These are phyloP conservation scores for Diabrotica undecimpunctata DNA, from an alignment of 1,140 invertebrate species.

Conservation along the genomic window DNA sequence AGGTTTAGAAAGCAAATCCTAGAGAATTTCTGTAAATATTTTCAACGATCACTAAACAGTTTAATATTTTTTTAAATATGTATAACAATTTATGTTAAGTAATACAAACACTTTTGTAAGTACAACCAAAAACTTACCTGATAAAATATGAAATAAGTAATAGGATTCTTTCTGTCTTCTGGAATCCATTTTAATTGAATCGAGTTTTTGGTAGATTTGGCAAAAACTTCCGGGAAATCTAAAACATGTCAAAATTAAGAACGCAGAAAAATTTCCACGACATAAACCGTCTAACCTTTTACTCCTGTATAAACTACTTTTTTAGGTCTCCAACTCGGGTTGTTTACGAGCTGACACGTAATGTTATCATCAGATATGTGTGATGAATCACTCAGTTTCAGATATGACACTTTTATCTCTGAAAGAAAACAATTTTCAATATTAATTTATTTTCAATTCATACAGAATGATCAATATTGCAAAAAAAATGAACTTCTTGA, in stretches of 20 bases:
- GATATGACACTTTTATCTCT: slow-evolving; percentile 35
- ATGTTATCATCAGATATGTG: slow-evolving; percentile 20
- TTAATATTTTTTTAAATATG: no score
- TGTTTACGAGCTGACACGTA: slow-evolving; percentile 32
- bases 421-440: slow-evolving; percentile 12
- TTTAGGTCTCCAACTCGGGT: slow-evolving; percentile 33
- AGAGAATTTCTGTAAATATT: no score
- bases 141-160: slow-evolving; percentile 37
- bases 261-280: neutral
- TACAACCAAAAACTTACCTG: slow-evolving; percentile 21
- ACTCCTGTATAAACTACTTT: slow-evolving; percentile 29
- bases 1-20: no score
- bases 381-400: slow-evolving; percentile 24
- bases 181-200: slow-evolving; percentile 31
- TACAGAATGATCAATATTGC: no score
- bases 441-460: neutral
- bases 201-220: slow-evolving; percentile 23
- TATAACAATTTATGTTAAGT: no score
- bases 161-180: slow-evolving; percentile 30
- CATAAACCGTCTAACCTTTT: slow-evolving; percentile 26
- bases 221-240: slow-evolving; percentile 32
- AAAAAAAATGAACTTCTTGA: no score
- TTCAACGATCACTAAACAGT: no score
- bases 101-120: no score
- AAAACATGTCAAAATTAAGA: slow-evolving; percentile 16